Evolutionary conservation across 2,113 vertebrate genomes (phyloP).

Genomic region (Arizona elegans): DNA sequence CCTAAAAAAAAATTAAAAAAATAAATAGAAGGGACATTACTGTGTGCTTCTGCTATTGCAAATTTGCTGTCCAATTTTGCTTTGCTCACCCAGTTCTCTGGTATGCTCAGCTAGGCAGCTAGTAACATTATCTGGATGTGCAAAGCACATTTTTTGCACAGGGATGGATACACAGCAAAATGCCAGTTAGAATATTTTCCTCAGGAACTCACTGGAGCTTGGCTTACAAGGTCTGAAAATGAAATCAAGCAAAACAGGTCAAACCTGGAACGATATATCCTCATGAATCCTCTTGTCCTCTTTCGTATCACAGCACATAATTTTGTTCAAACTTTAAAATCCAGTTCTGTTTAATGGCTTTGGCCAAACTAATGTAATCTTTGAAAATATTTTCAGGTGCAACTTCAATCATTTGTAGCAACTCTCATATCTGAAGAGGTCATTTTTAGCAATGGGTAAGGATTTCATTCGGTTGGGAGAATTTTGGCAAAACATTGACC

Average conservation of each 20-base stretch:
- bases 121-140: conserved; percentile 65
- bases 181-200: conserved; percentile 72
- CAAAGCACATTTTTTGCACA: conserved; percentile 67
- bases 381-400: not conserved
- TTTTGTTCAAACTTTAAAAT: conserved; percentile 52
- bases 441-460: not conserved
- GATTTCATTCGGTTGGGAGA: not conserved
- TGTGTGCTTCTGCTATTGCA: conserved; percentile 27
- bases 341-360: conserved; percentile 50
- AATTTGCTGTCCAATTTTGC: conserved; percentile 42
- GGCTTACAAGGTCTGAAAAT: conserved; percentile 75
- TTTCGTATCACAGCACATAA: conserved; percentile 53
- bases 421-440: conserved; percentile 43
- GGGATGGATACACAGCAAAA: conserved; percentile 70
- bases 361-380: conserved; percentile 3
- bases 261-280: conserved; percentile 72
- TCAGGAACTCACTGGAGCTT: conserved; percentile 71
- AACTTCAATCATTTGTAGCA: conserved; percentile 47
- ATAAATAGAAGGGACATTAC: not conserved
- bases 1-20: not conserved
- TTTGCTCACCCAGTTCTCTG: conserved; percentile 42
- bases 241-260: conserved; percentile 78
- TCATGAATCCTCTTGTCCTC: conserved; percentile 71
- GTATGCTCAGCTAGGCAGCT: conserved; percentile 61
- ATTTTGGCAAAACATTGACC: not conserved